Base-by-base conservation (phyloP, 2,888 invertebrate genomes). In the Amblyjoppa fuscipennis region DNA sequence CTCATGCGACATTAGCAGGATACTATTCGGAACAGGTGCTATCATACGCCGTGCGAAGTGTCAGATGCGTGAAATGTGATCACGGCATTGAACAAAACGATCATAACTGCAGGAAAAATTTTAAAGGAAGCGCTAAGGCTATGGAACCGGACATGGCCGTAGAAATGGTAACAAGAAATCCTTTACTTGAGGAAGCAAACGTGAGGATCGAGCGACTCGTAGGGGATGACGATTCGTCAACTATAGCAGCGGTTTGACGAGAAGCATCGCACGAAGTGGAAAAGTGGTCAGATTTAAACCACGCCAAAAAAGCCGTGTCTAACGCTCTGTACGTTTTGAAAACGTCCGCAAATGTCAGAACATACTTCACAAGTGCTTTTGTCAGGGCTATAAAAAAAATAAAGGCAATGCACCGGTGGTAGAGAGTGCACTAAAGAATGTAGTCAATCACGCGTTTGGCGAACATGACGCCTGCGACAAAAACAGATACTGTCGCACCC, bases 91-190 rank as follows among this genome's bases (percentile, higher is more conserved):
- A 31, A 25, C 81, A 75, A 61, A 13, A 59, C 2, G 64, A 64
- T 45, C 86, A 89, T 70, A 87, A 87, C 64, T 88, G 88, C 61
- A 81, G 87, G 20, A 34, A 64, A 31, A 89, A 89, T 75, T 89
- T 87, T 41, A 53, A 64, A 16, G 88, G 88, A 11, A 88, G 87
- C 59, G 73, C 88, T 0, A 89, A 89, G 70, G 74, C 85, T 0
- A 90, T 90, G 90, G 87, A 90, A 51, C 69, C 85, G 0, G 82
- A 88, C 71, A 83, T 89, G 76, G 88, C 86, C 7, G 82, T 87
- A 6, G 68, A 88, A 78, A 41, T 89, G 53, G n/a, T 88, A 53
- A 41, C 56, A 2, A 75, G 84, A 4, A 88, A 89, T 71, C 9
- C 34, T 2, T n/a, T 78, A 20, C 69, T 89, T 2, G 49, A 75